Evolutionary conservation across 2,797 vertebrate species (phyloP).

Genomic region (Agapornis canus): DNA sequence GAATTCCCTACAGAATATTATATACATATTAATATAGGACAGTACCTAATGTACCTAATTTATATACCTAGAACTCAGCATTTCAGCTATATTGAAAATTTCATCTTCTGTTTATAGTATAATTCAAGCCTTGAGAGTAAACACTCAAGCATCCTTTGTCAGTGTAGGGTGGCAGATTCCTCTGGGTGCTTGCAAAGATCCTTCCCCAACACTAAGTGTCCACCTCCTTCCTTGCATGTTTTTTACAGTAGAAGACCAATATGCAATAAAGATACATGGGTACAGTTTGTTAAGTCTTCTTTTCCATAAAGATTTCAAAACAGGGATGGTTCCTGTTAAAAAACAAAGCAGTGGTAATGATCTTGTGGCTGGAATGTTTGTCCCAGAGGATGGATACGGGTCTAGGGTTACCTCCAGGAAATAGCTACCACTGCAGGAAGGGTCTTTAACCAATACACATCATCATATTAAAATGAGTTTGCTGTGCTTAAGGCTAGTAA

Average conservation of each 20-base stretch:
- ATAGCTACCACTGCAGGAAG: background rate
- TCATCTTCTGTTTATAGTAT: background rate
- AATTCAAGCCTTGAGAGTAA: background rate
- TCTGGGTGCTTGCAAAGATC: background rate
- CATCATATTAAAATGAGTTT: background rate
- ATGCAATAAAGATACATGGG: background rate
- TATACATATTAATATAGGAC: accelerated
- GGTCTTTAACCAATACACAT: background rate
- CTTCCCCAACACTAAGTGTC: background rate
- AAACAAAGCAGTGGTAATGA: background rate
- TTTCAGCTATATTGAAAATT: background rate
- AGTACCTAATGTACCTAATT: background rate
- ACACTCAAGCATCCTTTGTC: background rate
- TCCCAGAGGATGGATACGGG: background rate
- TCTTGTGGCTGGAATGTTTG: background rate
- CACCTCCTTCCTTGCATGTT: background rate
- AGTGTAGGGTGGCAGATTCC: background rate
- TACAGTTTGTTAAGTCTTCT: background rate
- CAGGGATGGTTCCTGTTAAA: background rate
- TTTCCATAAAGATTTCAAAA: background rate
- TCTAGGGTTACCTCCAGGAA: background rate
- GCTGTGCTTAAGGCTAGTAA: background rate
- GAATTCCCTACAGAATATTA: background rate
- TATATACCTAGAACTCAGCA: background rate
- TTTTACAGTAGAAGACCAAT: background rate